phyloP scores from a whole-genome alignment of 2,888 invertebrate species.

The Aspidiotus destructor region DNA sequence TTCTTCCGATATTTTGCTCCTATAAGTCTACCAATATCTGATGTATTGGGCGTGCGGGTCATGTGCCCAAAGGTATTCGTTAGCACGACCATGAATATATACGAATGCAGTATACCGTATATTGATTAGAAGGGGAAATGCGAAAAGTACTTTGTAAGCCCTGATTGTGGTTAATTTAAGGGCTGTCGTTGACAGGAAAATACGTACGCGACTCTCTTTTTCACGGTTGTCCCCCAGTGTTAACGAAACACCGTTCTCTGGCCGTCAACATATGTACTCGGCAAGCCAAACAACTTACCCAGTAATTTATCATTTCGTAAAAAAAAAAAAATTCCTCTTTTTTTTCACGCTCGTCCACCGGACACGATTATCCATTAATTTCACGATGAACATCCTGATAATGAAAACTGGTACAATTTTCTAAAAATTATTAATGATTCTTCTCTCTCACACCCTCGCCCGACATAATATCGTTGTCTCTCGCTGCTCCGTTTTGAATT shows the following conservation, averaged over 20 bases:
- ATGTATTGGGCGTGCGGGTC: not conserved
- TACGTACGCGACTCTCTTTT: constrained; percentile 1
- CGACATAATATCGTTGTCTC: not conserved
- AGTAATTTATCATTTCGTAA: constrained; percentile 25
- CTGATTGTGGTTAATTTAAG: constrained; percentile 31
- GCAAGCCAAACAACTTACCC: constrained; percentile 21
- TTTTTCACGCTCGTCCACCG: constrained; percentile 5
- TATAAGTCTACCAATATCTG: too few relatives aligned
- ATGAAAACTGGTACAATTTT: constrained; percentile 7
- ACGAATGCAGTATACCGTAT: constrained; percentile 5
- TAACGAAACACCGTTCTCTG: constrained; percentile 1
- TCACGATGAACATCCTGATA: constrained; percentile 7
- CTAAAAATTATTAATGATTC: not conserved
- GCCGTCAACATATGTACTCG: constrained; percentile 22
- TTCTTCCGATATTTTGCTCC: too few relatives aligned
- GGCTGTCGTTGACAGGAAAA: constrained; percentile 25
- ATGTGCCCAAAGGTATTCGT: not conserved
- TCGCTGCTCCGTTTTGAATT: not conserved
- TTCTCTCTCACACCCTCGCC: constrained; percentile 8
- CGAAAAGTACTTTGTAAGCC: constrained; percentile 8
- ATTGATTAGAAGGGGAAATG: constrained; percentile 11
- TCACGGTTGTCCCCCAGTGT: not conserved
- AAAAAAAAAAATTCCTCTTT: constrained; percentile 14
- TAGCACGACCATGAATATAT: not conserved
- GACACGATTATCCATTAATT: constrained; percentile 3